These are phyloP conservation scores for Pristionchus japonicus DNA, from an alignment of 2,888 invertebrate genomes.

Conservation along the genomic window DNA sequence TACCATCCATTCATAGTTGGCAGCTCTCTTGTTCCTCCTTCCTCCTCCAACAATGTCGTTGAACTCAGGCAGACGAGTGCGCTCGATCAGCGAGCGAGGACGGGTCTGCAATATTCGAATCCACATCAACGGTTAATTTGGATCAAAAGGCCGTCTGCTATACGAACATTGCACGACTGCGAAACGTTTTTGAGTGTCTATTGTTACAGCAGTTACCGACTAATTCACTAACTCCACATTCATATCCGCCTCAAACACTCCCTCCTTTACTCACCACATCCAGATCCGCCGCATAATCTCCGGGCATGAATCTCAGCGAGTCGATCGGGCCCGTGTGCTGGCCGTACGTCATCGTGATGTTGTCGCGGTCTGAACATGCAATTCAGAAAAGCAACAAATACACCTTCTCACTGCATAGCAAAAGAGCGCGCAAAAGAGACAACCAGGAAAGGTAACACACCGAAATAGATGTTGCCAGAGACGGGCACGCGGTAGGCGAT, in stretches of 20 bases:
- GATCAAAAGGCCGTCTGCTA: too few species aligned
- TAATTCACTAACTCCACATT: too few species aligned
- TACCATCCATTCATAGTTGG: not conserved
- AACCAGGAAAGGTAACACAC: slow-evolving; percentile 38
- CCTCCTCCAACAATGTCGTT: slow-evolving; percentile 7
- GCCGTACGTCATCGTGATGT: slow-evolving; percentile 66
- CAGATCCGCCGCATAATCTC: not conserved
- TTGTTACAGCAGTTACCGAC: too few species aligned
- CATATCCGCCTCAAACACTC: too few species aligned
- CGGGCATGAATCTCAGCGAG: slow-evolving; percentile 51
- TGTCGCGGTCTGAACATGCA: slow-evolving; percentile 63
- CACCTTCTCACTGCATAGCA: too few species aligned
- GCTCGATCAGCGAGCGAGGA: not conserved
- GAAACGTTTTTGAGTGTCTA: too few species aligned
- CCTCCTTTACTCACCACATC: slow-evolving; percentile 14
- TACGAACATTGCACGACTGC: too few species aligned
- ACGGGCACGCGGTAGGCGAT: slow-evolving; percentile 67
- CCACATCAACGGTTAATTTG: not conserved
- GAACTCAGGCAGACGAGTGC: slow-evolving; percentile 13
- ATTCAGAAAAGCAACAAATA: too few species aligned
- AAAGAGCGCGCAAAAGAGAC: too few species aligned
- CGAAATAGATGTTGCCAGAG: slow-evolving; percentile 67
- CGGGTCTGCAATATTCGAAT: not conserved
- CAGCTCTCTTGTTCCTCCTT: slow-evolving; percentile 20
- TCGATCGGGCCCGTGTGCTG: slow-evolving; percentile 66